A percentile compares a stretch with the other conserved stretches of the same genome.
phyloP scores from a whole-genome alignment of 2,797 vertebrate species.

The Halcyon badia region DNA sequence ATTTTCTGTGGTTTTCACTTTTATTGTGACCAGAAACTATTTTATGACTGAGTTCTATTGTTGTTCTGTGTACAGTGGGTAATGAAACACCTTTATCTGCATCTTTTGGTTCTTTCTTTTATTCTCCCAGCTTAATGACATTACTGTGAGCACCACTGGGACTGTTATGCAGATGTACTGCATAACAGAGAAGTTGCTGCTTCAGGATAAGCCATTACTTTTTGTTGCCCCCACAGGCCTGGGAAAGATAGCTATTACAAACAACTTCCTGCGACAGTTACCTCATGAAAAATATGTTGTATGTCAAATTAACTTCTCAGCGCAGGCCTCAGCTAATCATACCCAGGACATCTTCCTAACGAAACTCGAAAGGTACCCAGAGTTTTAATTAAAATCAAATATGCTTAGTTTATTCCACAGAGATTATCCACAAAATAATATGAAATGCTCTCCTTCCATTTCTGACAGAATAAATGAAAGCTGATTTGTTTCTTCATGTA shows the following conservation, averaged over 20 bases:
- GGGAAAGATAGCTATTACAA: slow-evolving; percentile 78
- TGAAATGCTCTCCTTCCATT: slow-evolving; percentile 68
- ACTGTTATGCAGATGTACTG: slow-evolving; percentile 82
- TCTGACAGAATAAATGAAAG: slow-evolving; percentile 83
- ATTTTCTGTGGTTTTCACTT: slow-evolving; percentile 44
- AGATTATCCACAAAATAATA: slow-evolving; percentile 79
- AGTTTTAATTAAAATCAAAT: slow-evolving; percentile 88
- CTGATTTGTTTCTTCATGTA: slow-evolving; percentile 79
- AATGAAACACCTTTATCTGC: slow-evolving; percentile 81
- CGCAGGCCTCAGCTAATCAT: slow-evolving; percentile 81
- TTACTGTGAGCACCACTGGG: slow-evolving; percentile 78
- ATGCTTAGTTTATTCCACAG: slow-evolving; percentile 76
- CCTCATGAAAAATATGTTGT: slow-evolving; percentile 84
- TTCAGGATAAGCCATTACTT: slow-evolving; percentile 85
- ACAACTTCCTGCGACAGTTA: slow-evolving; percentile 82
- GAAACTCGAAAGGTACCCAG: slow-evolving; percentile 82
- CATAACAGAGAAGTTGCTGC: slow-evolving; percentile 76
- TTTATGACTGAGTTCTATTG: slow-evolving; percentile 62
- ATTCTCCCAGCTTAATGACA: slow-evolving; percentile 80
- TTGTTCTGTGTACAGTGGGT: slow-evolving; percentile 66
- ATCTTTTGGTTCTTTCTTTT: slow-evolving; percentile 76
- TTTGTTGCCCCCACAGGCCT: slow-evolving; percentile 83
- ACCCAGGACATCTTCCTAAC: slow-evolving; percentile 80
- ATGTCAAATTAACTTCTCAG: slow-evolving; percentile 84
- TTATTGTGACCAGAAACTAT: slow-evolving; percentile 67